Evolutionary conservation across 1,140 invertebrate species (phyloP).

Genomic region (Bilobella aurantiaca): DNA sequence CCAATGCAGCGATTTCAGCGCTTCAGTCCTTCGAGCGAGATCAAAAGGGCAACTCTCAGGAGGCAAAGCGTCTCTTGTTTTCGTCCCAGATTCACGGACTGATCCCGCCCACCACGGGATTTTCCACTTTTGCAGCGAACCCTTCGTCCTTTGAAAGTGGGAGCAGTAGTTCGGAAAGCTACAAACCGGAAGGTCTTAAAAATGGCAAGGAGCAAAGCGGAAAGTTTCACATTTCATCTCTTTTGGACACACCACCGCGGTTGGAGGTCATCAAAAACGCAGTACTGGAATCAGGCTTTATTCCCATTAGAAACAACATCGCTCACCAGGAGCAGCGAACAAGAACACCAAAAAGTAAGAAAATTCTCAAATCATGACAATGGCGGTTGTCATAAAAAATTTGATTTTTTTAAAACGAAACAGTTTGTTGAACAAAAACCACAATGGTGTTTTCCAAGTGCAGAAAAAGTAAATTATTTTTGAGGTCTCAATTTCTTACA

Average conservation of each 20-base stretch:
- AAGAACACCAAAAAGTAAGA: too few species aligned
- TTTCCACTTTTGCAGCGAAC: too few species aligned
- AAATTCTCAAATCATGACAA: too few species aligned
- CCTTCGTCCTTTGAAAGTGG: not conserved
- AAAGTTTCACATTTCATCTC: not conserved
- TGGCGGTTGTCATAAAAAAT: too few species aligned
- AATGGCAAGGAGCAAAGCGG: not conserved
- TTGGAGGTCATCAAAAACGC: not conserved
- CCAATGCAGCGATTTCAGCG: constrained; percentile 23
- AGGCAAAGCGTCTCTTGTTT: not conserved
- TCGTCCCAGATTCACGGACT: not conserved
- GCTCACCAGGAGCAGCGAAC: too few species aligned
- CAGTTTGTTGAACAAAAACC: too few species aligned
- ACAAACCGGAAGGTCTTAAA: not conserved
- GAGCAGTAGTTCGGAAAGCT: not conserved
- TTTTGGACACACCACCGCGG: not conserved
- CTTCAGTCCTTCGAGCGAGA: constrained; percentile 13
- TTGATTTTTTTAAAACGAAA: too few species aligned
- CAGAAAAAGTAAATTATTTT: too few species aligned
- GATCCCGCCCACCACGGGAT: not conserved
- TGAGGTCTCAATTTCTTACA: not conserved
- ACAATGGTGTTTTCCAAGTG: too few species aligned
- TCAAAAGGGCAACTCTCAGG: not conserved
- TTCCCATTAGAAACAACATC: not conserved
- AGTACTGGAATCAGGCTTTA: not conserved